Evolutionary conservation across 2,113 vertebrate genomes (phyloP).

Genomic region (Galbula dea): DNA sequence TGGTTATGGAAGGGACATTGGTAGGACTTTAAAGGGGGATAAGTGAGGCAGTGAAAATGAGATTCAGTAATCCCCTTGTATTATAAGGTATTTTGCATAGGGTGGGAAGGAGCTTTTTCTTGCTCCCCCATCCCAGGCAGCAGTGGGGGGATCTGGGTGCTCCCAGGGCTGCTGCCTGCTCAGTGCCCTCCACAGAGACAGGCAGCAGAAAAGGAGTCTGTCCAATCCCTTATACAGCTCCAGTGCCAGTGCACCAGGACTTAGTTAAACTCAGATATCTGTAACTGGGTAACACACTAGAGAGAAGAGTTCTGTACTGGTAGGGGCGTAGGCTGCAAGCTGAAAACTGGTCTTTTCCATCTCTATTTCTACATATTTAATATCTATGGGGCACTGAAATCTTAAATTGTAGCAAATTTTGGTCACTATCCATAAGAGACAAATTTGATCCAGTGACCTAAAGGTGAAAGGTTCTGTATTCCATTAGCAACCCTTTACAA

Average conservation of each 20-base stretch:
- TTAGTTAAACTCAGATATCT: background rate
- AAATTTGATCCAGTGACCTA: constrained; percentile 31
- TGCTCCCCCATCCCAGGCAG: background rate
- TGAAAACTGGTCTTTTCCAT: background rate
- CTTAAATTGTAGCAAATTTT: background rate
- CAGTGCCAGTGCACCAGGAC: background rate
- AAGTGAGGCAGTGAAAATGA: constrained; percentile 15
- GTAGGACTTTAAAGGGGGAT: background rate
- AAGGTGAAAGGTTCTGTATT: constrained; percentile 26
- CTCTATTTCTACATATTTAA: background rate
- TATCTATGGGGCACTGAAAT: constrained; percentile 6
- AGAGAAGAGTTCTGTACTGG: background rate
- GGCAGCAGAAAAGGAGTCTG: background rate
- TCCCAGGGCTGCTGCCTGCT: background rate
- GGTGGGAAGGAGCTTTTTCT: background rate
- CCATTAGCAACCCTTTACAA: background rate
- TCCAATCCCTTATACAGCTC: background rate
- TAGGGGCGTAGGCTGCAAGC: background rate
- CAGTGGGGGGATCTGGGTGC: fast-evolving
- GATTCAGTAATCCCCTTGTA: constrained; percentile 26
- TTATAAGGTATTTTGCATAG: constrained; percentile 24
- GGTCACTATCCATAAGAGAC: constrained; percentile 3
- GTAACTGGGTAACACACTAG: background rate
- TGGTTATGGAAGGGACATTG: background rate
- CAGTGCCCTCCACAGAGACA: fast-evolving